Percentiles rank a stretch among this genome's conserved stretches.
phyloP scores from a whole-genome alignment of 1,140 invertebrate genomes.

The Agrilus planipennis region DNA sequence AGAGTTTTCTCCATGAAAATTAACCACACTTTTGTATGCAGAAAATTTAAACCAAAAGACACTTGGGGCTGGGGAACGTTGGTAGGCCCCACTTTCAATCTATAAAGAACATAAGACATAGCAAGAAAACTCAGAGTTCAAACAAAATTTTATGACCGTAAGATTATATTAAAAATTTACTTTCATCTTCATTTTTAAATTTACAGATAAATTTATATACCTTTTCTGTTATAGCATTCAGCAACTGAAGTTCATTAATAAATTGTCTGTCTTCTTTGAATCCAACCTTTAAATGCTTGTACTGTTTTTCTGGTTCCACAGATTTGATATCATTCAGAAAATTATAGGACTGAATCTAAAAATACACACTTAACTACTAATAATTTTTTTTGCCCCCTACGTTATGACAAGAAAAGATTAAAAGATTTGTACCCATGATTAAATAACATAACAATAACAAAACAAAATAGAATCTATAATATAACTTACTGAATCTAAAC shows the following conservation, averaged over 20 bases:
- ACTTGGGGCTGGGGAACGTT: slow-evolving; percentile 48
- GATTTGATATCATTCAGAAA: slow-evolving; percentile 39
- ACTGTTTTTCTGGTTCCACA: slow-evolving; percentile 34
- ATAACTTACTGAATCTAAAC: slow-evolving; percentile 43
- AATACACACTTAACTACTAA: slow-evolving; percentile 19
- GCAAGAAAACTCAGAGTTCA: neutral
- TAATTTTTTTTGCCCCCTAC: too few species aligned
- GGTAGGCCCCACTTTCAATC: slow-evolving; percentile 36
- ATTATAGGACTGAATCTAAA: slow-evolving; percentile 33
- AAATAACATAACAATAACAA: too few species aligned
- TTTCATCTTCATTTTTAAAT: slow-evolving; percentile 11
- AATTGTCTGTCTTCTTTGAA: slow-evolving; percentile 52
- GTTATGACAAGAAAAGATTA: too few species aligned
- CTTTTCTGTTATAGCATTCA: slow-evolving; percentile 48
- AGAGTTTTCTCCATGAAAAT: slow-evolving; percentile 55
- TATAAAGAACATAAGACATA: slow-evolving; percentile 17
- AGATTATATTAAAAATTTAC: neutral
- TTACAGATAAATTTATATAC: slow-evolving; percentile 27
- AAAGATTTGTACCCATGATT: too few species aligned
- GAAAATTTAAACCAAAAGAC: slow-evolving; percentile 54
- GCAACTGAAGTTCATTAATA: slow-evolving; percentile 48
- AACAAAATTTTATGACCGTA: neutral
- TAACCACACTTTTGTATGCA: too few species aligned
- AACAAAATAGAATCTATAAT: neutral
- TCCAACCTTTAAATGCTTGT: slow-evolving; percentile 42